Base-by-base conservation (phyloP, 2,888 invertebrate genomes). In the Drymonia ruficornis region DNA sequence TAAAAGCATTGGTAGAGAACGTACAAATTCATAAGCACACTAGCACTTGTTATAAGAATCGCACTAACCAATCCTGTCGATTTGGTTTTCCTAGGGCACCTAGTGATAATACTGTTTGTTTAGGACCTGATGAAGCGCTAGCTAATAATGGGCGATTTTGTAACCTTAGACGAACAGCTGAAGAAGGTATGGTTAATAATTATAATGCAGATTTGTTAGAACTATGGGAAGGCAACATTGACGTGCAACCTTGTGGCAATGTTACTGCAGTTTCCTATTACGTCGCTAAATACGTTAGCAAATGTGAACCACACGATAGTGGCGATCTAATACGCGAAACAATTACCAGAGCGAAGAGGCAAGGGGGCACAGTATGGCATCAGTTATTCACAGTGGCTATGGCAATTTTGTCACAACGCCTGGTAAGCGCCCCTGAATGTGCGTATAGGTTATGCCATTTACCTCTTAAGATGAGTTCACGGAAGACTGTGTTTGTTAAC, bases 181-280 rank as follows among this genome's bases (percentile, higher is more conserved):
- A 8, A 1, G 53, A 53, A 44, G 15, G 5, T 6, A 29, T 23
- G n/a, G n/a, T 43, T 6, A 52, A 43, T 23, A 40, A 18, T 5
- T 48, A 52, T 15, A 48, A 48, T 12, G 9, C 43, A 1, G 1
- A 1, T 11, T 5, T 53, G 3, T 18, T 53, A 38, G 34, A 29
- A 29, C 2, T 53, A 7, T 53, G 53, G 49, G 0, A 12, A 2
- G 49, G 28, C 5, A 53, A 53, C 23, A 53, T 49, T 12, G 53
- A 53, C 23, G 23, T 53, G 5, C 53, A 53, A n/a, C 49, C 53
- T 1, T 53, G 53, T 50, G 64, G 66, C 9, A 50, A 50, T 45
- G 52, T 65, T 19, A 50, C 52, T 15, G 53, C 64, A 7, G 56
- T 69, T 3, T 63, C 67, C 0, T 66, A 56, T 34, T 60, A 50